A percentile compares a stretch with the other conserved stretches of the same genome.
Conservation (phyloP, 2,113 vertebrate genomes). For the Blennius ocellaris region DNA sequence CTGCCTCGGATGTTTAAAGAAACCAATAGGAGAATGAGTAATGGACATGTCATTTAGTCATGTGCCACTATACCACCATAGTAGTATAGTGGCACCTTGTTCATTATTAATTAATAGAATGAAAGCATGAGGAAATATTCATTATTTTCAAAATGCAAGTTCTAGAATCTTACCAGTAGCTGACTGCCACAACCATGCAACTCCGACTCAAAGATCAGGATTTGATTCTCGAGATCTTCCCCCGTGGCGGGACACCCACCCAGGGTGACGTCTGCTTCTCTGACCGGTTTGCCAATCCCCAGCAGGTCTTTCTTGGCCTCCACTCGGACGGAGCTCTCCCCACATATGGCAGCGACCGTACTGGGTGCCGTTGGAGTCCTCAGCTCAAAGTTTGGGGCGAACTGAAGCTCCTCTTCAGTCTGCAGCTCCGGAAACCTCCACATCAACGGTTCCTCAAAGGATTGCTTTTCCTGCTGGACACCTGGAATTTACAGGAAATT, state of each 20-base stretch:
- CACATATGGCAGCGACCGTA: constrained; percentile 47
- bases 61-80: too few relatives aligned
- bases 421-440: constrained; percentile 59
- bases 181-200: constrained; percentile 70
- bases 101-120: too few relatives aligned
- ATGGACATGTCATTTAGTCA: too few relatives aligned
- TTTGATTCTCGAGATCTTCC: constrained; percentile 16
- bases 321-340: constrained; percentile 52
- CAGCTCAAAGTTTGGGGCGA: constrained; percentile 38
- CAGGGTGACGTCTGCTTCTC: constrained; percentile 52
- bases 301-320: constrained; percentile 72
- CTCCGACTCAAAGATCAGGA: constrained; percentile 70
- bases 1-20: too few relatives aligned
- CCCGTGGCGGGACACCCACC: constrained; percentile 60
- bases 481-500: background rate
- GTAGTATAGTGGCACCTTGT: too few relatives aligned
- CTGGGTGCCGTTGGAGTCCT: constrained; percentile 1
- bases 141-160: background rate
- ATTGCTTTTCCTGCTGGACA: constrained; percentile 39
- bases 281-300: constrained; percentile 54
- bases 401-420: constrained; percentile 8
- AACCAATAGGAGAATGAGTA: too few relatives aligned
- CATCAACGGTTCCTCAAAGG: constrained; percentile 13
- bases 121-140: too few relatives aligned
- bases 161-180: constrained; percentile 56